phyloP scores from a whole-genome alignment of 1,140 invertebrate genomes.

The Macrotrachela quadricornifera region DNA sequence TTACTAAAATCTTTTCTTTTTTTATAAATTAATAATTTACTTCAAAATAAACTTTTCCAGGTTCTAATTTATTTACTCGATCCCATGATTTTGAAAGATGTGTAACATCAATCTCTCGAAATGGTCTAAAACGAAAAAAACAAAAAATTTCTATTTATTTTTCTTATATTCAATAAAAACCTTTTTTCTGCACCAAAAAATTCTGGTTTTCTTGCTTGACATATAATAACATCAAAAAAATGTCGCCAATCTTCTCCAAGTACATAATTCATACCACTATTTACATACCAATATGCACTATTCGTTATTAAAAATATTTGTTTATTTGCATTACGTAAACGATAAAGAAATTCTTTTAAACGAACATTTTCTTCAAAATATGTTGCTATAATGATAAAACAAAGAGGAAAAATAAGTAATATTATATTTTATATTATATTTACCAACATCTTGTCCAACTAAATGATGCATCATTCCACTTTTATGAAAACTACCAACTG shows the following conservation, averaged over 20 bases:
- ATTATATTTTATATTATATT: constrained; percentile 9
- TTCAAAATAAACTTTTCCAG: constrained; percentile 75
- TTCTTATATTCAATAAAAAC: too few relatives aligned
- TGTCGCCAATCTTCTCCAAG: constrained; percentile 68
- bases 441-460: constrained; percentile 39
- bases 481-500: constrained; percentile 65
- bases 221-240: constrained; percentile 78
- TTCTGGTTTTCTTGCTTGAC: constrained; percentile 75
- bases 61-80: constrained; percentile 58
- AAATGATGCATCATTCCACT: constrained; percentile 55
- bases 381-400: constrained; percentile 38
- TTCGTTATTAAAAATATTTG: constrained; percentile 89
- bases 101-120: constrained; percentile 13
- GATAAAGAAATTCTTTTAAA: constrained; percentile 50
- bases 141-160: constrained; percentile 3
- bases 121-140: constrained; percentile 10
- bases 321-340: constrained; percentile 49
- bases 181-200: constrained; percentile 69
- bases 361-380: too few relatives aligned
- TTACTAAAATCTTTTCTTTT: too few relatives aligned
- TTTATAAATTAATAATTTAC: constrained; percentile 30
- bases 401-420: constrained; percentile 26
- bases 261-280: constrained; percentile 70
- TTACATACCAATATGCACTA: constrained; percentile 73
- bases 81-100: constrained; percentile 67